Evolutionary conservation across 2,113 vertebrate genomes (phyloP), one percentile per base, ranked within the genome.

Genomic region (Chitala chitala): DNA sequence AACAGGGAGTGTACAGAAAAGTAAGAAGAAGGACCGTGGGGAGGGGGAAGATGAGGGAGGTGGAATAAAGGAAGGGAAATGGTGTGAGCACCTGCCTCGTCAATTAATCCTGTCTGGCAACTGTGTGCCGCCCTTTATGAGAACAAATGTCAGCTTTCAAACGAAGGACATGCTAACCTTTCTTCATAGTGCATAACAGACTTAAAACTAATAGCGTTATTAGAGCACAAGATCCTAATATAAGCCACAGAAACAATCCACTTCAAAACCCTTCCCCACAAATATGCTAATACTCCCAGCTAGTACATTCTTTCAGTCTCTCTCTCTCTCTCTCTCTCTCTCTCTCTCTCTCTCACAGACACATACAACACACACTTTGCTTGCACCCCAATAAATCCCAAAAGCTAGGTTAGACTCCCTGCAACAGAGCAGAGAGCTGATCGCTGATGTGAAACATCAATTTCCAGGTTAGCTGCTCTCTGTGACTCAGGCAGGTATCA

Each of bases 381-480:
- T 71, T 36, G 59, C 69, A 66, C 70, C 63, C 42, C 72, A 75
- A 36, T 72, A 44, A 66, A 64, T 44, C 73, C 50, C 66, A 53
- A 36, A 66, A 42, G 48, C 42, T 44, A 46, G 26, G 40, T 36
- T 71, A 76, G 78, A 78, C 72, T 80, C 63, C 72, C 78, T 74
- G 85, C 84, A 76, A 69, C 74, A 55, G 77, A 87, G 86, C 86
- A 85, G 78, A 87, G 84, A 82, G 87, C 81, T 78, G 83, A 83
- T 83, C 79, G 80, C 82, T 90, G 91, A 90, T 88, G 90, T 91
- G 91, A 91, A 89, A 91, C 89, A 87, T 87, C 88, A 91, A 92
- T 91, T 92, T 92, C 90, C 86, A 90, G 90, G 89, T 91, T 89
- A 90, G 88, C 87, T 91, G 90, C 90, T 89, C 88, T 85, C 87